Base-by-base conservation (phyloP, 23 tunicate genomes). In the Oikopleura albicans region DNA sequence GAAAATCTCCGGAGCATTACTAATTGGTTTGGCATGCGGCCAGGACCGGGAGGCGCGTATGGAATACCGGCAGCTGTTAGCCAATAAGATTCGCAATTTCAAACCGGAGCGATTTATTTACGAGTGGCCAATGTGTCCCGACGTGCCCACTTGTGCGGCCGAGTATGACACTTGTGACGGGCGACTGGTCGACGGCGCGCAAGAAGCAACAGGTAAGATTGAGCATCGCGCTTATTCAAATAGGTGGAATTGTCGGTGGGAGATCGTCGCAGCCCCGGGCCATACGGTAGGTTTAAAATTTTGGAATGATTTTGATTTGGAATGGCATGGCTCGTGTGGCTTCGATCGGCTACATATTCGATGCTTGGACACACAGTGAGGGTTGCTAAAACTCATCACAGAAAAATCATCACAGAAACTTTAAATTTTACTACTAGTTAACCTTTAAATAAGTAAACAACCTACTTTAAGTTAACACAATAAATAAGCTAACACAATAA, bases 211-310 rank as follows among this genome's bases (percentile, higher is more conserved):
- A 49, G 63, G 63, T 49, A 49, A 49, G 22, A 49, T 49, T 49
- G 63, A 49, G 63, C 63, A 49, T 22, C 12, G 63, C 12, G 63
- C 63, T 49, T 49, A 49, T 49, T 8, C 63, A 22, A 22, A 49
- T 49, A 49, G 63, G 63, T 49, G 63, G 63, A 49, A 49, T 49
- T 49, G 63, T 49, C 63, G 63, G 16, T 49, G 63, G 63, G 63
- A 49, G 22, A 49, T 49, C 12, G 22, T 8, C 12, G 63, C 63
- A 8, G 63, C 63, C 12, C 63, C 63, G 22, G 63, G 63, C 12
- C 63, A 49, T 49, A 49, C 63, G 63, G 63, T 49, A 49, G 63
- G 63, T 49, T 49, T 49, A 49, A 49, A 49, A 49, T 49, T 49
- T 49, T 49, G 63, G 63, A 49, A 22, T 49, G 63, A 49, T 49